These are phyloP conservation scores for Vulpes lagopus DNA, from an alignment of 2,113 vertebrate genomes.

Conservation along the genomic window DNA sequence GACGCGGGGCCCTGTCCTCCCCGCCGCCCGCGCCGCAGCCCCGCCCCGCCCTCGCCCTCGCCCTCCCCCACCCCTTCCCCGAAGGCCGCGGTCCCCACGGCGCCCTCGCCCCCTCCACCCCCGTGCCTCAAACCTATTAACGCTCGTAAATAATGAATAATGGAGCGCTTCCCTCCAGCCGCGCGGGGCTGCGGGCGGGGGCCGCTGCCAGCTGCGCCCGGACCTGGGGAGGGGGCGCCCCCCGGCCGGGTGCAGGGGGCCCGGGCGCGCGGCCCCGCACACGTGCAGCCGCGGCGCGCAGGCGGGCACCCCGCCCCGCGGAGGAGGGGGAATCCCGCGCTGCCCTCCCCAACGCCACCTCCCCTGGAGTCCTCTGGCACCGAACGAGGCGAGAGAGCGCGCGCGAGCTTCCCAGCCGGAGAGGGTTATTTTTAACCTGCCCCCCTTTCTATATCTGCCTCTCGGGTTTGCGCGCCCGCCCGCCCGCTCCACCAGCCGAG, in stretches of 20 bases:
- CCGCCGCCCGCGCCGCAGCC: not conserved
- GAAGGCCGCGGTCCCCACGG: not conserved
- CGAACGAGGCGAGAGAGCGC: constrained; percentile 78
- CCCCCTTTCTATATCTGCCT: constrained; percentile 78
- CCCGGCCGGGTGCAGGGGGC: constrained; percentile 45
- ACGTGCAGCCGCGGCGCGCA: constrained; percentile 72
- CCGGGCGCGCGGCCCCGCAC: constrained; percentile 56
- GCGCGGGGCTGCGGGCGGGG: constrained; percentile 54
- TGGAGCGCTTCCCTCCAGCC: constrained; percentile 65
- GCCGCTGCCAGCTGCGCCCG: constrained; percentile 65
- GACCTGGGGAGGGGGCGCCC: constrained; percentile 58
- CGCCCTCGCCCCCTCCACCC: not conserved
- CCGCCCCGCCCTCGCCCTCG: not conserved
- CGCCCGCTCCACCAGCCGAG: constrained; percentile 63
- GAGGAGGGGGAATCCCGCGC: constrained; percentile 82
- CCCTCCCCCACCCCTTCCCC: constrained; percentile 1
- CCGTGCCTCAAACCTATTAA: constrained; percentile 77
- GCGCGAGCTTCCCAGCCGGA: constrained; percentile 82
- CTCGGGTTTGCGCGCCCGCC: constrained; percentile 76
- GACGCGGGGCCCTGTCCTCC: not conserved
- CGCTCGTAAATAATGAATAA: constrained; percentile 83
- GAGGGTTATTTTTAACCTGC: constrained; percentile 83
- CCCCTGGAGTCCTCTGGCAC: constrained; percentile 83
- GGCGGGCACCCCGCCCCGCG: constrained; percentile 76
- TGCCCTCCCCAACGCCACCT: constrained; percentile 83